Evolutionary conservation across 2,113 vertebrate species (phyloP), one percentile per base, ranked within the genome.

Genomic region (Ceratotherium simum): DNA sequence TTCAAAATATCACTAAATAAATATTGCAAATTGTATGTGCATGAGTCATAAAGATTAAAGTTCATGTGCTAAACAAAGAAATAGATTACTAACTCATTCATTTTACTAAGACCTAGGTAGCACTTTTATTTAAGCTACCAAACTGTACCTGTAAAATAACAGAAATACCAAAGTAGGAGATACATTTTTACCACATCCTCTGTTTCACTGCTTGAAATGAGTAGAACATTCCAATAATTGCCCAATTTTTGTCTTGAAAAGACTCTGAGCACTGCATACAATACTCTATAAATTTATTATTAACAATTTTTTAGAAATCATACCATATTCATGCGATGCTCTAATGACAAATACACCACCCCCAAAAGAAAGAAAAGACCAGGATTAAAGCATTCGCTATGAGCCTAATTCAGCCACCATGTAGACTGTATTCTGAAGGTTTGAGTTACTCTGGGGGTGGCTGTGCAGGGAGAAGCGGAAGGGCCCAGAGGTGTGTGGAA

Each of bases 1-100:
- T 89, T 97, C 91, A 86, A 91, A 94, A 96, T 83, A 91, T 93
- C 62, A 89, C 84, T 93, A 96, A 97, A 79, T 78, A 97, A 97
- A 88, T 95, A 98, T n/a, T 91, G 23, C 33, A 96, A 85, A 97
- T 89, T 95, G 69, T 85, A 86, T 72, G 51, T 72, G 70, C 79
- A 51, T 92, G 80, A 97, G 72, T 91, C 85, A 97, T 39, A 96
- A 82, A 84, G 84, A 72, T 90, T 78, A 91, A 72, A 51, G 83
- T 51, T 91, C 62, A 46, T 70, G 21, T 46, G 8, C 33, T 78
- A 81, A 86, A 93, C 46, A 90, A 96, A 96, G 31, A 79, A 86
- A 95, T 1, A 51, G 65, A 96, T 94, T 67, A 73, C 5, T 87
- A 89, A 96, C 79, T 60, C 20, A 62, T 82, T 94, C 29, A 62